Evolutionary conservation across 2,888 invertebrate genomes (phyloP).

Genomic region (Willowsia nigromaculata): DNA sequence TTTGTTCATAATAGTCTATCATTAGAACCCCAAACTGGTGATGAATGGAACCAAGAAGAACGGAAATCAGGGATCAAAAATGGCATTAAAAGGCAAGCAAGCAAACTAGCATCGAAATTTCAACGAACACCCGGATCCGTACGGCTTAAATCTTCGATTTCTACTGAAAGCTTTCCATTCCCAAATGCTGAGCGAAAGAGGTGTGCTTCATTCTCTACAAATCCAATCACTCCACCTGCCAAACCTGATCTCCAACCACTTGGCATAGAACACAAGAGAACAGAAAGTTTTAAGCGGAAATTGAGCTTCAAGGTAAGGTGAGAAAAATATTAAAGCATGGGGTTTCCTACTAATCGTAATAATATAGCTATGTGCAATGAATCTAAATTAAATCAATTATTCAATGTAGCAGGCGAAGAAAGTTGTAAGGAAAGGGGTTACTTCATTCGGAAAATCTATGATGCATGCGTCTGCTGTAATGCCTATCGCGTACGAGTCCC

Average conservation of each 20-base stretch:
- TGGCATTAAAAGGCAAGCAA: conserved; percentile 54
- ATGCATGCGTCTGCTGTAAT: conserved; percentile 48
- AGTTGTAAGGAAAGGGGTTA: conserved; percentile 35
- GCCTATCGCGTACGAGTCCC: conserved; percentile 57
- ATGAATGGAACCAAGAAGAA: neutral
- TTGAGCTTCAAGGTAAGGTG: conserved; percentile 66
- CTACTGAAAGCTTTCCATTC: conserved; percentile 50
- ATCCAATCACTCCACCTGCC: neutral
- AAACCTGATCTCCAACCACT: neutral
- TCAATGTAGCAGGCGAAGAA: conserved; percentile 19
- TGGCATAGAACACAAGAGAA: neutral
- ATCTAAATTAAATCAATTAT: too few relatives aligned
- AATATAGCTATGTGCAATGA: too few relatives aligned
- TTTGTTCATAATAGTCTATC: neutral
- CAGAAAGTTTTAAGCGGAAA: conserved; percentile 15
- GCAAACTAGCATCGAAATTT: conserved; percentile 51
- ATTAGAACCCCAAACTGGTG: neutral
- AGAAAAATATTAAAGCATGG: neutral
- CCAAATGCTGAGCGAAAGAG: neutral
- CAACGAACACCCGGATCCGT: conserved; percentile 20
- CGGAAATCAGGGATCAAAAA: conserved; percentile 19
- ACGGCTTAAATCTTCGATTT: conserved; percentile 17
- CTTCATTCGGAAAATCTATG: conserved; percentile 61
- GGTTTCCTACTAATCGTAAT: too few relatives aligned
- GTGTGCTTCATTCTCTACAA: neutral